Evolutionary conservation across 1,140 invertebrate species (phyloP).

Genomic region (Meloidogyne exigua): DNA sequence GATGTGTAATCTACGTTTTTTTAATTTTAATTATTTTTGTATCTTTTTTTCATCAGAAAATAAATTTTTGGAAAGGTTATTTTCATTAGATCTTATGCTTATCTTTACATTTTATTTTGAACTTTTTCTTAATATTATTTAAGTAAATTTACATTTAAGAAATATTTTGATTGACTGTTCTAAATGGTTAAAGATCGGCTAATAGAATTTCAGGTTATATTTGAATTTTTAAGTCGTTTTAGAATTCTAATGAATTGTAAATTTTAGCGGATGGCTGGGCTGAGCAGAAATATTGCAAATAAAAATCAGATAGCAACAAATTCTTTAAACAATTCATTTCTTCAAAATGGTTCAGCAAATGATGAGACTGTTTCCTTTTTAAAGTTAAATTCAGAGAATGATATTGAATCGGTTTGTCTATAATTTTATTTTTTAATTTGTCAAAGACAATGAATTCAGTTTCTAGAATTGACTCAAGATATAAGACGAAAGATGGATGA

Average conservation of each 20-base stretch:
- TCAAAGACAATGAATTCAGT: conserved; percentile 30
- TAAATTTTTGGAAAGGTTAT: background rate
- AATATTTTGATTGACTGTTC: background rate
- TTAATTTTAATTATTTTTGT: background rate
- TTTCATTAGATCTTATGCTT: background rate
- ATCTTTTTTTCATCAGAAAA: background rate
- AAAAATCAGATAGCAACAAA: conserved; percentile 1
- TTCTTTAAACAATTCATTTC: background rate
- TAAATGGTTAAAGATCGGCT: conserved; percentile 42
- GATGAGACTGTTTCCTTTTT: conserved; percentile 12
- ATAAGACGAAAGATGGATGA: conserved; percentile 31
- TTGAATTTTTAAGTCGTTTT: conserved; percentile 16
- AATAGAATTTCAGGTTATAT: conserved; percentile 40
- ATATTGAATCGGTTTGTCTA: conserved; percentile 22
- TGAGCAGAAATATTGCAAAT: conserved; percentile 21
- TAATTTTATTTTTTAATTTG: conserved; percentile 14
- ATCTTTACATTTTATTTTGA: background rate
- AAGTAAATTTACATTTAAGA: conserved; percentile 11
- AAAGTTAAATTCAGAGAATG: conserved; percentile 12
- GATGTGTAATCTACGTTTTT: background rate
- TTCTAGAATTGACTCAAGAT: conserved; percentile 30
- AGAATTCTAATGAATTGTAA: background rate
- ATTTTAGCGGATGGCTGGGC: conserved; percentile 17
- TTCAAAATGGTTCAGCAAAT: background rate
- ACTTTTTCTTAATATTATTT: conserved; percentile 5